Percentiles rank a stretch among this genome's conserved stretches.
These are phyloP conservation scores for Hucho hucho DNA, from an alignment of 2,113 vertebrate species.

Conservation along the genomic window DNA sequence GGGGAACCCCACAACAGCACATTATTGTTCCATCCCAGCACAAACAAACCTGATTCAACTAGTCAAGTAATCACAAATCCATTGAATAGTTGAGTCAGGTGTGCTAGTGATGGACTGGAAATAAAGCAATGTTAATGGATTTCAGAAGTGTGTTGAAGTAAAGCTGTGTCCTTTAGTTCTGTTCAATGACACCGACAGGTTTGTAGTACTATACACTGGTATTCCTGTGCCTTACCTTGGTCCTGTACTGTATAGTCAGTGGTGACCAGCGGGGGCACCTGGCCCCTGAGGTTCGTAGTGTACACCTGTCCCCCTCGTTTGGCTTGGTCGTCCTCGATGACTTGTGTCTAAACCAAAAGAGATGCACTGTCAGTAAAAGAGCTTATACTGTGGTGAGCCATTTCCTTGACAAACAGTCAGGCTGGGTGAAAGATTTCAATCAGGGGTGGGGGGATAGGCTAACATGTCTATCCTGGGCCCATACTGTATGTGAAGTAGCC, in stretches of 20 bases:
- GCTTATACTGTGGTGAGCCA: background rate
- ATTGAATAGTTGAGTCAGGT: too few species aligned
- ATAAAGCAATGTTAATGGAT: too few species aligned
- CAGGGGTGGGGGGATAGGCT: too few species aligned
- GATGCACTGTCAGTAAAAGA: background rate
- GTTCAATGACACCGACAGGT: background rate
- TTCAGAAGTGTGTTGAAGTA: background rate
- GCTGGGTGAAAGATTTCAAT: background rate
- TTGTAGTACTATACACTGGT: background rate
- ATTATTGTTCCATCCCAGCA: too few species aligned
- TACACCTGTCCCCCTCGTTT: conserved; percentile 80
- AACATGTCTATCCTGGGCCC: too few species aligned
- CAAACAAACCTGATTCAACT: too few species aligned
- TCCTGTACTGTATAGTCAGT: conserved; percentile 88
- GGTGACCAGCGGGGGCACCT: conserved; percentile 92
- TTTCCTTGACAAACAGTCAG: background rate
- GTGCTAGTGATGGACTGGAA: too few species aligned
- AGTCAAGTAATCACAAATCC: too few species aligned
- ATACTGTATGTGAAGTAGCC: background rate
- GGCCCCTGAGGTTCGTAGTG: conserved; percentile 85
- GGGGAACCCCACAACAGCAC: too few species aligned
- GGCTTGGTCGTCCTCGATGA: conserved; percentile 86
- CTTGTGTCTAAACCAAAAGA: conserved; percentile 81
- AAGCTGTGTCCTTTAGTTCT: too few species aligned
- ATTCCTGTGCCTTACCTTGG: conserved; percentile 81